phyloP scores from a whole-genome alignment of 1,140 invertebrate species.

The Protaetia brevitarsis region DNA sequence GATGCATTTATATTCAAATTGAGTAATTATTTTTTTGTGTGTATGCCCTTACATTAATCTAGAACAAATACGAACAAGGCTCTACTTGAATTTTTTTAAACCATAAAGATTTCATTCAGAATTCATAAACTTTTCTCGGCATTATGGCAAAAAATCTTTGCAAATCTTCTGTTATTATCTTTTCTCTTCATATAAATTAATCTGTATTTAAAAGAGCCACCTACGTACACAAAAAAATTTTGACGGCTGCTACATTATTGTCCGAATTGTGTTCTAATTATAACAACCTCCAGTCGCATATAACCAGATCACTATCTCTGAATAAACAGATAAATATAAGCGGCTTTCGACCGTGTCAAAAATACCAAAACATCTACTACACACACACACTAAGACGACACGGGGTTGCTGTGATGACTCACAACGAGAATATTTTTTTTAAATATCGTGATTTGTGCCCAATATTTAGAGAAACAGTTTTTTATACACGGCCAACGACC shows the following conservation, averaged over 20 bases:
- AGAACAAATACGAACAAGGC: no score
- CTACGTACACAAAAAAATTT: neutral
- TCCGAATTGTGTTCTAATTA: neutral
- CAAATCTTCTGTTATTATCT: no score
- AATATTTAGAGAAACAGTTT: neutral
- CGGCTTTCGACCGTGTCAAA: neutral
- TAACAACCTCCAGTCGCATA: neutral
- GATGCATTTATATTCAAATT: no score
- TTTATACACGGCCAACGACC: neutral
- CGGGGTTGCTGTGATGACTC: neutral
- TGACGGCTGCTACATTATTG: no score
- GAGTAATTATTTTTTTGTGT: no score
- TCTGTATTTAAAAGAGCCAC: neutral
- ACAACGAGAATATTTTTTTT: neutral
- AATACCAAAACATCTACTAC: neutral
- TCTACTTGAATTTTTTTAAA: no score
- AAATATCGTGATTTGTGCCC: constrained; percentile 8
- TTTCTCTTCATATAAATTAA: neutral
- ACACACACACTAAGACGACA: no score
- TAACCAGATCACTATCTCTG: neutral
- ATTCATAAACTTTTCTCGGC: no score
- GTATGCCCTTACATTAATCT: no score
- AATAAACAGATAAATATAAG: constrained; percentile 5
- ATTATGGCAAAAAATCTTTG: no score
- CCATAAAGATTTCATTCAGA: no score